These are phyloP conservation scores for Vimba vimba DNA, from an alignment of 2,113 vertebrate species.

Conservation along the genomic window DNA sequence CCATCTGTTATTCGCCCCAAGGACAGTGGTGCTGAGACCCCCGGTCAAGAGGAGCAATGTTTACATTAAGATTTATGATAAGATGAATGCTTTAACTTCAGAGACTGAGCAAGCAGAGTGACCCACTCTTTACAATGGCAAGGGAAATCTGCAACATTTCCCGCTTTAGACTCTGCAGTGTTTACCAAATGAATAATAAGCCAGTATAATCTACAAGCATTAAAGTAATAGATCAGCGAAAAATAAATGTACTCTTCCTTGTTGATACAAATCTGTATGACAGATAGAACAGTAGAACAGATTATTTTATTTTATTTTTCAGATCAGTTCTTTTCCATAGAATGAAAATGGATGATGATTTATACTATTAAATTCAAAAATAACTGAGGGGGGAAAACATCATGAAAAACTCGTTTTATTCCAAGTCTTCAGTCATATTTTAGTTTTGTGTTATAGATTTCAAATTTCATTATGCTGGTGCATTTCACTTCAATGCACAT, in stretches of 20 bases:
- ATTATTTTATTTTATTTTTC: background rate
- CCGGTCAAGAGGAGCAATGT: conserved; percentile 33
- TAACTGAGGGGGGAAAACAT: too few relatives aligned
- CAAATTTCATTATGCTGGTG: too few relatives aligned
- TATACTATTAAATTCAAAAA: background rate
- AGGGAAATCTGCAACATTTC: background rate
- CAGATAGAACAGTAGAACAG: background rate
- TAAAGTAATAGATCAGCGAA: background rate
- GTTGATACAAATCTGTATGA: background rate
- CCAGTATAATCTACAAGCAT: background rate
- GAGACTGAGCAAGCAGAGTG: conserved; percentile 25
- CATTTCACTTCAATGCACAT: too few relatives aligned
- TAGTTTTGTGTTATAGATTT: too few relatives aligned
- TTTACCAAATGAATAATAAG: background rate
- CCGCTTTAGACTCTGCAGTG: background rate
- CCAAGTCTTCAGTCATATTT: too few relatives aligned
- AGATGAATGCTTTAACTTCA: conserved; percentile 40
- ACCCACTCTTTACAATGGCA: background rate
- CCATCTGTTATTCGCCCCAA: conserved; percentile 13
- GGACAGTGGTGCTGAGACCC: background rate
- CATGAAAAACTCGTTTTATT: too few relatives aligned
- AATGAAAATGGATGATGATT: background rate
- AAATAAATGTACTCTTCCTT: background rate
- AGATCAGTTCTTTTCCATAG: background rate
- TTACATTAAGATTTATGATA: conserved; percentile 54